Percentiles rank a stretch among this genome's conserved stretches.
Conservation (phyloP, 2,113 vertebrate species). For the Odocoileus virginianus region DNA sequence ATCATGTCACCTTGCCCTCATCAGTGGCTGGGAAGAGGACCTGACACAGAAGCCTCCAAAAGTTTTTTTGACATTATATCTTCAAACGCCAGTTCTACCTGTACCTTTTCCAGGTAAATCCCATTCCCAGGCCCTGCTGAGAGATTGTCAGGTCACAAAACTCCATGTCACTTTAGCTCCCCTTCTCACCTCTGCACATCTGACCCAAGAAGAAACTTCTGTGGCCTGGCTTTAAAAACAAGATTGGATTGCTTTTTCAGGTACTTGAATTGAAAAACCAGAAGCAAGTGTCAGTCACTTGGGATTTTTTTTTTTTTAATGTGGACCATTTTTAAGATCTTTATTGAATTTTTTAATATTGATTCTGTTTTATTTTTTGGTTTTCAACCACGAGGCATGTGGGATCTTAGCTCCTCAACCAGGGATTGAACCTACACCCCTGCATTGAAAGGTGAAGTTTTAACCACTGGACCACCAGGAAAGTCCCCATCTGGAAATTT, state of each 20-base stretch:
- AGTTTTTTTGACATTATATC: too few relatives aligned
- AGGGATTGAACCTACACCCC: not conserved
- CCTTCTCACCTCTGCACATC: not conserved
- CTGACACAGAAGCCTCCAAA: not conserved
- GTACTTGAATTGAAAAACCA: not conserved
- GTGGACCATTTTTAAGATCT: not conserved
- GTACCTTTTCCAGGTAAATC: not conserved
- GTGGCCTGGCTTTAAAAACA: not conserved
- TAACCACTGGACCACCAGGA: not conserved
- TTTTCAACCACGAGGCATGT: accelerated
- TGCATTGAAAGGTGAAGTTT: not conserved
- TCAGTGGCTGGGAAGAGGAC: not conserved
- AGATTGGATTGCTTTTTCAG: not conserved
- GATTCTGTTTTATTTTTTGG: not conserved
- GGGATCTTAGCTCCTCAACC: not conserved
- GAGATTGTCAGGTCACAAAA: not conserved
- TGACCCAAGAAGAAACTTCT: not conserved
- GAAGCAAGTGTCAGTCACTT: not conserved
- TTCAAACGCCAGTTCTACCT: not conserved
- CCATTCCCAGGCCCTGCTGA: not conserved
- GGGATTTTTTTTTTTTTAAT: not conserved
- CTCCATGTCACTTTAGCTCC: accelerated
- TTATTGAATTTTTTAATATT: not conserved
- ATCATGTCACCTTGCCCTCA: not conserved
- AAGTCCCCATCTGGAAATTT: not conserved